Evolutionary conservation across 2,797 vertebrate genomes (phyloP), one percentile per base, ranked within the genome.

Genomic region (Cyclura pinguis): DNA sequence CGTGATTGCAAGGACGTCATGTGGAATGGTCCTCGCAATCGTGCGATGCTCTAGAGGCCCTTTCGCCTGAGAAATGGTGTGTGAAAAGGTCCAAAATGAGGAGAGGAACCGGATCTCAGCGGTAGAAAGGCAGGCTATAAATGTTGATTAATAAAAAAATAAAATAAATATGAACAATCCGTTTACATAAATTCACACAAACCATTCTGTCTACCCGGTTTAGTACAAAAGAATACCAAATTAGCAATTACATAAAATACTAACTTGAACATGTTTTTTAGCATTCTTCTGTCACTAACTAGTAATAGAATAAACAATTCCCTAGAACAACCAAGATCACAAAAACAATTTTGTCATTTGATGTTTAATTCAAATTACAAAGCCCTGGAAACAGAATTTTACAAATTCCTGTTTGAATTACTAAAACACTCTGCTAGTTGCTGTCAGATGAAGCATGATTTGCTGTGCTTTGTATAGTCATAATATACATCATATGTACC

Each of bases 361-460:
- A 69, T 78, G 73, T 87, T 91, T 86, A 7, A 32, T 0, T 0
- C 92, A 67, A 20, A n/a, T 35, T 10, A 69, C 90, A 72, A 90
- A 89, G 55, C 81, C 91, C n/a, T 67, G 91, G 0, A 24, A 81
- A 93, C 4, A 86, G 84, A 93, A 92, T 62, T 32, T 4, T 38
- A 84, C 24, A 88, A 95, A 94, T 91, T 85, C 73, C 78, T 27
- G 0, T 77, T 88, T 93, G 59, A 74, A 73, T 80, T 47, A 95
- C 86, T 87, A 62, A 89, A 67, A 6, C 74, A 47, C 59, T 92
- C 93, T 89, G 77, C 88, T 91, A 0, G 0, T 85, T 77, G 47
- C 16, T 89, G 8, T 89, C 82, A 90, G 50, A 90, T 80, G 80
- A 67, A 92, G 27, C 32, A 78, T 88, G n/a, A 42, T 92, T 85